Base-by-base conservation (phyloP, 1,140 invertebrate genomes). In the Cardiocondyla obscurior region DNA sequence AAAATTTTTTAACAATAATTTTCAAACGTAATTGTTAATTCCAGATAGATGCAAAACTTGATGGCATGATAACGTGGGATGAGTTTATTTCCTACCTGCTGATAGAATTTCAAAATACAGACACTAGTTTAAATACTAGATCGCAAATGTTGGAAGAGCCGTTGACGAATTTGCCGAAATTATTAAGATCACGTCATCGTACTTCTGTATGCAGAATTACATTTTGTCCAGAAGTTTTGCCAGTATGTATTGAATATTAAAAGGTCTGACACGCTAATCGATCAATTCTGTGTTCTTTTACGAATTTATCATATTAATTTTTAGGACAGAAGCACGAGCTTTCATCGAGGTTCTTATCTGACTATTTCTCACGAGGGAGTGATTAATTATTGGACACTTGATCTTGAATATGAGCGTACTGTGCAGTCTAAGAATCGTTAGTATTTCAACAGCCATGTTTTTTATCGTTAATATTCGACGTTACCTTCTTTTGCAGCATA, bases 351-450 rank as follows among this genome's bases (percentile, higher is more conserved):
- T 12, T 95, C 93, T 85, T 96, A 96, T 89, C 91, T 97, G 69
- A 96, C 96, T 0, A 95, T 95, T 1, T 96, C 96, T 81, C 94
- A 94, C 82, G 96, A 97, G 85, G 96, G 96, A n/a, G 92, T 94
- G 76, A 94, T 97, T 83, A 96, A 96, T 91, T 96, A 96, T 90
- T 97, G 96, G 96, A 95, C 95, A 0, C 88, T 96, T 19, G 95
- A 96, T 89, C 95, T 97, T 90, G 92, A 94, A 39, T 93, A 95
- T 7, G 93, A 96, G 85, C 92, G 95, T 55, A 95, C 93, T 28
- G 95, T 95, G 0, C 94, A 94, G 86, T 96, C 96, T 1, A 94
- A 94, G 44, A 95, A 95, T 87, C 94, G 96, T 95, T 88, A 95
- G 94, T 93, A 65, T 19, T 58, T 57, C n/a, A n/a, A 46, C 10